phyloP scores from a whole-genome alignment of 2,888 invertebrate species.

The Corythucha ciliata region DNA sequence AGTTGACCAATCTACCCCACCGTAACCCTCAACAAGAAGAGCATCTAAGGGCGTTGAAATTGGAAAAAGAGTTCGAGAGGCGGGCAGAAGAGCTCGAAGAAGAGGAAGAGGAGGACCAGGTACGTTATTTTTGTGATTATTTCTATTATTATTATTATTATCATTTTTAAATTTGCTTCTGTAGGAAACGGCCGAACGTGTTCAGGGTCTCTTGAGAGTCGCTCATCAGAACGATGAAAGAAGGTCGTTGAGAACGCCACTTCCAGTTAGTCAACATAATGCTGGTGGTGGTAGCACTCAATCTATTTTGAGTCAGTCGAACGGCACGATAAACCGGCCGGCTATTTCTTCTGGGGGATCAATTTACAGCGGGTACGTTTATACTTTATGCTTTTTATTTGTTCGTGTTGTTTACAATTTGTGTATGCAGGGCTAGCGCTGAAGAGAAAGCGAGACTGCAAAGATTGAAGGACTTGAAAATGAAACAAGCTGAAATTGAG shows the following conservation, averaged over 20 bases:
- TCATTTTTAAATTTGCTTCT: too few relatives aligned
- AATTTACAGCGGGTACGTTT: conserved; percentile 1
- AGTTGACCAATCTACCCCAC: conserved; percentile 56
- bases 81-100: conserved; percentile 74
- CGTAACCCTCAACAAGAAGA: conserved; percentile 75
- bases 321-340: conserved; percentile 31
- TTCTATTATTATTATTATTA: conserved; percentile 7
- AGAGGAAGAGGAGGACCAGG: conserved; percentile 55
- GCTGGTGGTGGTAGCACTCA: conserved; percentile 28
- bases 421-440: conserved; percentile 28
- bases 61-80: conserved; percentile 91
- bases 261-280: conserved; percentile 24
- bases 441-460: conserved; percentile 45
- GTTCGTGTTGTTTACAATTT: neutral
- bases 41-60: conserved; percentile 72
- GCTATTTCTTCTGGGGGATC: conserved; percentile 14
- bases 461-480: conserved; percentile 49
- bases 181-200: conserved; percentile 40
- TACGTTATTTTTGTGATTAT: conserved; percentile 10
- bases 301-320: conserved; percentile 37
- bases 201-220: conserved; percentile 48
- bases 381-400: too few relatives aligned
- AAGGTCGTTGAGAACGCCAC: conserved; percentile 24
- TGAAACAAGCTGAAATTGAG: conserved; percentile 47
- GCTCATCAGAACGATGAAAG: conserved; percentile 39